phyloP scores from a whole-genome alignment of 2,888 invertebrate species.

The Diaperis boleti region DNA sequence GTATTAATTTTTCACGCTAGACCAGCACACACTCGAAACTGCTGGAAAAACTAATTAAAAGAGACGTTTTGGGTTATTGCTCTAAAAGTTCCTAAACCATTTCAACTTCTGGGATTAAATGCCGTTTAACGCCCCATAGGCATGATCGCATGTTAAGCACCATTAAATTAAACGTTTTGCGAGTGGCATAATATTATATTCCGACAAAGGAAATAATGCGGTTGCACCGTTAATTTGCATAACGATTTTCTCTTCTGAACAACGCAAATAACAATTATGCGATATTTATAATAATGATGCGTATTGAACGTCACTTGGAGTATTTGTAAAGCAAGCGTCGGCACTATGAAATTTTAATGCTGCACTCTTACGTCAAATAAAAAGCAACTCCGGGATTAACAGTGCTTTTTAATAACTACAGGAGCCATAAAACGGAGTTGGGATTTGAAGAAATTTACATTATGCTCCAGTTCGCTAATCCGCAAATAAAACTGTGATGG shows the following conservation, averaged over 20 bases:
- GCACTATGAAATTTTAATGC: no score
- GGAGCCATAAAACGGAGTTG: no score
- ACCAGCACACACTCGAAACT: not conserved
- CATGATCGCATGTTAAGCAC: constrained; percentile 8
- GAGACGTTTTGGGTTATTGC: not conserved
- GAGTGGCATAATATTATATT: constrained; percentile 5
- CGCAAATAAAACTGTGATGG: no score
- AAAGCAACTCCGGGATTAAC: no score
- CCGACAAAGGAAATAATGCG: constrained; percentile 10
- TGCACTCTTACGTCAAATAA: no score
- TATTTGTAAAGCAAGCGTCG: not conserved
- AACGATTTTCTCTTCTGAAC: constrained; percentile 16
- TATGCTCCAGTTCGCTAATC: no score
- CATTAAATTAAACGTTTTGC: constrained; percentile 29
- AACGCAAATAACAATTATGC: not conserved
- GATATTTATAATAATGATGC: not conserved
- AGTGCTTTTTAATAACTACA: no score
- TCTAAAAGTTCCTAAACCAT: not conserved
- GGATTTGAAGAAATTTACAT: no score
- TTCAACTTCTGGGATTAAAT: constrained; percentile 4
- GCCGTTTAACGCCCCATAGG: constrained; percentile 11
- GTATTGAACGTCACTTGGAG: no score
- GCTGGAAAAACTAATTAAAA: not conserved
- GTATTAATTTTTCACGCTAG: constrained; percentile 18
- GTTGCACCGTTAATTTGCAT: constrained; percentile 20